Percentiles rank a stretch among this genome's conserved stretches.
phyloP scores from a whole-genome alignment of 2,888 invertebrate species.

The Mycalesis mineus region DNA sequence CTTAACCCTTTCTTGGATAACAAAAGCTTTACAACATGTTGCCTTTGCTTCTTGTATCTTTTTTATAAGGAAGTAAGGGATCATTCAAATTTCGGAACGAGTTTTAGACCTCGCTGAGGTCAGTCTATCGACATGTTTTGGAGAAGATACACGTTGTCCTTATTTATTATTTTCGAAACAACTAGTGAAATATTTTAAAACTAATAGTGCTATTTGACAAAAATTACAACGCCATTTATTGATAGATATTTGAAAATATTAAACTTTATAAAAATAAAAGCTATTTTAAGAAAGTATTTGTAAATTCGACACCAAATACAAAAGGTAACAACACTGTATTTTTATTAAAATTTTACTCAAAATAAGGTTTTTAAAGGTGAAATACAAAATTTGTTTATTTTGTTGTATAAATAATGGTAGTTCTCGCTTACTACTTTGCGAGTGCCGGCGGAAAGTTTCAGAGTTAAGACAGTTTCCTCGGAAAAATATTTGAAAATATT shows the following conservation, averaged over 20 bases:
- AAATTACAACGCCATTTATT: background rate
- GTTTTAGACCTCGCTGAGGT: constrained; percentile 67
- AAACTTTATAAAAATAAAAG: background rate
- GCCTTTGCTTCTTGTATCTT: constrained; percentile 54
- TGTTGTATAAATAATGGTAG: too few species aligned
- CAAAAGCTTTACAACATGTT: constrained; percentile 75
- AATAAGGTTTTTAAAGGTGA: too few species aligned
- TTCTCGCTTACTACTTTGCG: background rate
- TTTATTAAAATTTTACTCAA: too few species aligned
- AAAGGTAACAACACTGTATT: too few species aligned
- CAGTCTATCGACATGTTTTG: constrained; percentile 62
- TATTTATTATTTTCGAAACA: constrained; percentile 7
- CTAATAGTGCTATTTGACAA: background rate
- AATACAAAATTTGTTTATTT: too few species aligned
- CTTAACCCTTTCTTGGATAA: constrained; percentile 72
- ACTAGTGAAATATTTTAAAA: background rate
- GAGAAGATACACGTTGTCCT: constrained; percentile 51
- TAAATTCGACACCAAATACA: too few species aligned
- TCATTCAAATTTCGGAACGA: constrained; percentile 71
- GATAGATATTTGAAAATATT: background rate
- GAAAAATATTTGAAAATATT: background rate
- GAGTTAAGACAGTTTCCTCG: background rate
- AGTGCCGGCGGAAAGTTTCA: constrained; percentile 15
- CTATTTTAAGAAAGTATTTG: too few species aligned
- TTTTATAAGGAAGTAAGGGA: constrained; percentile 66